Evolutionary conservation across 2,888 invertebrate species (phyloP).

Genomic region (Merodon equestris): DNA sequence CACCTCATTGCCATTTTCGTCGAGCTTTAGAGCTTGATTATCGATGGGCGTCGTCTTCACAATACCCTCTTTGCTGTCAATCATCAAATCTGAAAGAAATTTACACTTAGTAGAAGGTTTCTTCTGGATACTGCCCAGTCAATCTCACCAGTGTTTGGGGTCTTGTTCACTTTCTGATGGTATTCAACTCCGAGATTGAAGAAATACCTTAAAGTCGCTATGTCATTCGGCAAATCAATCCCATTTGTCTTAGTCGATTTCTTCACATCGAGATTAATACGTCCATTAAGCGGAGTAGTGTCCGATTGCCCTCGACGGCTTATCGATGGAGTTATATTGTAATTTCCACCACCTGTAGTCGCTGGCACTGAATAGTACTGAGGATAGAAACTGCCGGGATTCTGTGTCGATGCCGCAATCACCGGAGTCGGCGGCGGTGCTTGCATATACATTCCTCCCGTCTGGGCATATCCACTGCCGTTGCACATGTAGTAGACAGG

Average conservation of each 20-base stretch:
- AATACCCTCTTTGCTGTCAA: conserved; percentile 61
- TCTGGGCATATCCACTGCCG: conserved; percentile 43
- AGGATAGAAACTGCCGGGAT: conserved; percentile 37
- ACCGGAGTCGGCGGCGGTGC: conserved; percentile 56
- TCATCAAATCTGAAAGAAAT: conserved; percentile 35
- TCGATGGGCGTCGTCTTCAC: conserved; percentile 52
- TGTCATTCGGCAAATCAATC: conserved; percentile 79
- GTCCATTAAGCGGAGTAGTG: conserved; percentile 66
- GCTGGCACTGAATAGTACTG: conserved; percentile 48
- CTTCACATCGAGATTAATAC: conserved; percentile 72
- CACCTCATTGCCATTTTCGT: conserved; percentile 69
- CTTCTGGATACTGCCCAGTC: no score
- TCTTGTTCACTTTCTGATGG: conserved; percentile 64
- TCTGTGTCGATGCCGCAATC: conserved; percentile 44
- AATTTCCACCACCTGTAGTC: conserved; percentile 25
- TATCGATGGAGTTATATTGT: conserved; percentile 42
- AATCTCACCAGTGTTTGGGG: conserved; percentile 40
- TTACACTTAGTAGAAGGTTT: no score
- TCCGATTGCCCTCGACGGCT: conserved; percentile 48
- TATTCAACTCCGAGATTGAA: conserved; percentile 84
- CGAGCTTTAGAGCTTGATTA: conserved; percentile 60
- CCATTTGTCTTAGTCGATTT: conserved; percentile 73
- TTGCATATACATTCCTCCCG: conserved; percentile 68
- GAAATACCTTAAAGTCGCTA: conserved; percentile 83
- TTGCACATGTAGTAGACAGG: conserved; percentile 67